Evolutionary conservation across 2,888 invertebrate species (phyloP).

Genomic region (Cryptophagus acutangulus): DNA sequence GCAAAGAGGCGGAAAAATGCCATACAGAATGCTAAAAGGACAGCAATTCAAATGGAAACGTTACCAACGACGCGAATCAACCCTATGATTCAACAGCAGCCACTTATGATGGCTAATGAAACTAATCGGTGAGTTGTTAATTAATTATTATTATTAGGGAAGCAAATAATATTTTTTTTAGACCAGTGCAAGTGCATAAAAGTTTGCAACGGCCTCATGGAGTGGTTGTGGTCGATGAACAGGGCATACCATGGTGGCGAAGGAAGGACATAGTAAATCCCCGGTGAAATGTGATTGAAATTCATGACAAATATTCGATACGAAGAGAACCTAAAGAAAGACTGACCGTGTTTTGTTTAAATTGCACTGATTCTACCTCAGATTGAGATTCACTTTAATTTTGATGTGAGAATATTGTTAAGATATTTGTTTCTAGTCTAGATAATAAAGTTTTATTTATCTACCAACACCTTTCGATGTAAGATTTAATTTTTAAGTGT

Average conservation of each 20-base stretch:
- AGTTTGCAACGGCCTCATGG: background rate
- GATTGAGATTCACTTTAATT: too few species aligned
- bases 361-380: too few species aligned
- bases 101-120: slow-evolving; percentile 25
- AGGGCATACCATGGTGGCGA: slow-evolving; percentile 50
- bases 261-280: slow-evolving; percentile 38
- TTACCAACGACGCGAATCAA: slow-evolving; percentile 20
- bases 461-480: too few species aligned
- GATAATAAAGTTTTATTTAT: slow-evolving; percentile 1
- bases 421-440: slow-evolving; percentile 4
- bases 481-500: slow-evolving; percentile 1
- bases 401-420: too few species aligned
- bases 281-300: too few species aligned
- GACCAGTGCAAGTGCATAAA: slow-evolving; percentile 19
- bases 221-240: slow-evolving; percentile 28
- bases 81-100: slow-evolving; percentile 24
- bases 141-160: too few species aligned
- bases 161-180: slow-evolving; percentile 16
- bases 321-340: too few species aligned
- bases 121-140: slow-evolving; percentile 17
- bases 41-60: slow-evolving; percentile 38
- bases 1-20: slow-evolving; percentile 39
- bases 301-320: too few species aligned
- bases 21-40: slow-evolving; percentile 35
- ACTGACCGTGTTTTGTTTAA: too few species aligned